phyloP scores from a whole-genome alignment of 2,797 vertebrate species.

The Poecilia gillii region DNA sequence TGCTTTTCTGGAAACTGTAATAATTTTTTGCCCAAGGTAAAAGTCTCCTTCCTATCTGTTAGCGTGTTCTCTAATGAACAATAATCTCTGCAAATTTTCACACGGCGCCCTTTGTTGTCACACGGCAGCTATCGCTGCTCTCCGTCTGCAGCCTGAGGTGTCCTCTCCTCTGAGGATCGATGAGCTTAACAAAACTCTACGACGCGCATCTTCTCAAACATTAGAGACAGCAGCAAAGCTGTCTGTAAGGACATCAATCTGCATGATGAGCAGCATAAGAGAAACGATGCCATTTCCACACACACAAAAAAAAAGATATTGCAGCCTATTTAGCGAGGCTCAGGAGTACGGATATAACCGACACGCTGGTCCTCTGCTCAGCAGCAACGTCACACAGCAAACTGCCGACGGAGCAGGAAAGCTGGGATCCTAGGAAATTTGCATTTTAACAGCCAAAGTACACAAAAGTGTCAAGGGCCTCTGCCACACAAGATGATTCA shows the following conservation, averaged over 20 bases:
- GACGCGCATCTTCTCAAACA: slow-evolving; percentile 45
- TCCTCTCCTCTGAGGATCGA: slow-evolving; percentile 44
- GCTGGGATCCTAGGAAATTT: slow-evolving; percentile 74
- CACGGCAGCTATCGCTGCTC: slow-evolving; percentile 14
- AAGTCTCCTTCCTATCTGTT: neutral
- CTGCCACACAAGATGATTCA: slow-evolving; percentile 49
- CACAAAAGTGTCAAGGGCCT: slow-evolving; percentile 73
- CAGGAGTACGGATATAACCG: slow-evolving; percentile 66
- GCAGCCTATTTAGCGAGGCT: slow-evolving; percentile 55
- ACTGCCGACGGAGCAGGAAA: slow-evolving; percentile 70
- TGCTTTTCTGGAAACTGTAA: neutral
- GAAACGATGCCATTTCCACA: slow-evolving; percentile 39
- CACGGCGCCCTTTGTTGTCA: slow-evolving; percentile 22
- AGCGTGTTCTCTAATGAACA: slow-evolving; percentile 30
- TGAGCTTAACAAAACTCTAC: slow-evolving; percentile 40
- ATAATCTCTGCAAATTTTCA: slow-evolving; percentile 14
- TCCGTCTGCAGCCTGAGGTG: slow-evolving; percentile 43
- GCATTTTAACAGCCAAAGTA: slow-evolving; percentile 77
- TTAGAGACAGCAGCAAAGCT: slow-evolving; percentile 23
- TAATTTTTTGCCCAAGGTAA: neutral
- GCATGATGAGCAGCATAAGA: slow-evolving; percentile 24
- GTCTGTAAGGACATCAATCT: slow-evolving; percentile 25
- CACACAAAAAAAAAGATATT: slow-evolving; percentile 8
- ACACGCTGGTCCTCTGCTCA: slow-evolving; percentile 65
- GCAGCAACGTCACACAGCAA: slow-evolving; percentile 68